Base-by-base conservation (phyloP, 2,797 vertebrate species). In the Phaenicophaeus curvirostris region DNA sequence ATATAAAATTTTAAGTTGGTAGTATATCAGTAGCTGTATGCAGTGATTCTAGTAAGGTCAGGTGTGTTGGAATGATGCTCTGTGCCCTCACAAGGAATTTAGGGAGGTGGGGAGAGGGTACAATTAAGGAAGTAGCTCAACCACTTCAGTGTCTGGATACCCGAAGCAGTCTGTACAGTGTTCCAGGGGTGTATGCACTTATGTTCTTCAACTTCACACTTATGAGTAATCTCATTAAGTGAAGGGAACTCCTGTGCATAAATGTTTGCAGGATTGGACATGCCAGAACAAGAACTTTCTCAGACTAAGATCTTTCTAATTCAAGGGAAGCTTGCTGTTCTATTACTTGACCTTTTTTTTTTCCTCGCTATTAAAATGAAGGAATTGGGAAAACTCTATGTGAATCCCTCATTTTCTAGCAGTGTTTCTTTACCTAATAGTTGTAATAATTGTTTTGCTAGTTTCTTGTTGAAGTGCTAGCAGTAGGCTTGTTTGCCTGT, bases 171-270 rank as follows among this genome's bases (percentile, higher is more conserved):
- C 58, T 35, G 37, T 73, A 16, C 24, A 6, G 33, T 81, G 69
- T 90, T 85, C 35, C 65, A 72, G 79, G 72, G 37, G 30, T 89
- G 76, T 90, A 92, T 81, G 87, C 57, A 54, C 82, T 91, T 93
- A 87, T 94, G 89, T 77, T 94, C 79, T 91, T 92, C 63, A 92
- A 84, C 76, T 86, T 92, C 76, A 86, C 80, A 91, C 90, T 91
- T 63, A 79, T 95, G 94, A 96, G 94, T 95, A 96, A 95, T 95
- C 95, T 92, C 71, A 89, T 96, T 94, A 96, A 96, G 89, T 67
- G 79, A 77, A 69, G 91, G 87, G 92, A 95, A 95, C 94, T 96
- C 86, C 87, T 94, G 74, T 81, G 85, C 54, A 69, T 91, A 92
- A 95, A 83, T 9, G 44, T 91, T 68, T 91, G 73, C 96, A 94